A percentile compares a stretch with the other conserved stretches of the same genome.
phyloP scores from a whole-genome alignment of 2,888 invertebrate species.

The Hipparchia semele region DNA sequence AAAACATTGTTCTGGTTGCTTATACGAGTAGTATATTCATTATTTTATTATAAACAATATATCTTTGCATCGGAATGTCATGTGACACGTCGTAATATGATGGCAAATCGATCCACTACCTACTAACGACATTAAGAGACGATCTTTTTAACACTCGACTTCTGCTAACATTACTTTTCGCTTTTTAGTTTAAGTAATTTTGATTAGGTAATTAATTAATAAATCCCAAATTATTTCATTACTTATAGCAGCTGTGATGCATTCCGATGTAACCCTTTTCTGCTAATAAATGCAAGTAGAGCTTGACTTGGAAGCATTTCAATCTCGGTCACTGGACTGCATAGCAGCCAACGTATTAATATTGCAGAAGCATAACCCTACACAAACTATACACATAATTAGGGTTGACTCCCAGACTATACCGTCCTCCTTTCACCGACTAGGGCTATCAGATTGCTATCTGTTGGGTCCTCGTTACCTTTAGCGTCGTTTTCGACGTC shows the following conservation, averaged over 20 bases:
- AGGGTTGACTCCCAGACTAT: slow-evolving; percentile 30
- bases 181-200: too few species aligned
- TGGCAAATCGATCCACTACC: too few species aligned
- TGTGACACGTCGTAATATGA: too few species aligned
- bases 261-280: background rate
- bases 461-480: slow-evolving; percentile 25
- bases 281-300: background rate
- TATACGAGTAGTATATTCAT: too few species aligned
- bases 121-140: too few species aligned
- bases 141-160: too few species aligned
- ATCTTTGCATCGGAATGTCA: too few species aligned
- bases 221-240: background rate
- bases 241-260: background rate
- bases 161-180: too few species aligned
- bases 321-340: background rate
- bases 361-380: slow-evolving; percentile 8
- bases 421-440: slow-evolving; percentile 38
- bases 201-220: too few species aligned
- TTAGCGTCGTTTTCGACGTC: slow-evolving; percentile 14
- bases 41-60: too few species aligned
- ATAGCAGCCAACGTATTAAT: slow-evolving; percentile 10
- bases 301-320: background rate
- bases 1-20: too few species aligned
- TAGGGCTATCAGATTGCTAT: slow-evolving; percentile 39
- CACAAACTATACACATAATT: too few species aligned